Evolutionary conservation across 2,113 vertebrate genomes (phyloP), one percentile per base, ranked within the genome.

Genomic region (Festucalex cinctus): DNA sequence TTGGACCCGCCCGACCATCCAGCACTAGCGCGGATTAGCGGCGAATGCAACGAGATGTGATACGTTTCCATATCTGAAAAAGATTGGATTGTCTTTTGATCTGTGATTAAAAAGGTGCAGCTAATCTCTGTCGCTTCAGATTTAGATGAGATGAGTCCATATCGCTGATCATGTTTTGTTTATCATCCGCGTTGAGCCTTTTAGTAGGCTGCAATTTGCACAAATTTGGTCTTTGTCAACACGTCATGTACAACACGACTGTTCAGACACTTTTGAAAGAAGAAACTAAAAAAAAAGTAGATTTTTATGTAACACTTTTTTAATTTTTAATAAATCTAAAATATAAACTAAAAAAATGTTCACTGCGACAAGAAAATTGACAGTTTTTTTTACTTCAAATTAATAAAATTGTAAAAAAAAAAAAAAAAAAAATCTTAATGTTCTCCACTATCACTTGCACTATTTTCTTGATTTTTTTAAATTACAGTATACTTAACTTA

Each of bases 51-150:
- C 76, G 76, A 54, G 68, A 51, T 71, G 77, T 66, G 71, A 57
- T 73, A 48, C 75, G 60, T 70, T 64, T 64, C 36, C 64, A 67
- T 57, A 28, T 43, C 53, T 64, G 49, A 67, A 86, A 84, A 64
- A 74, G 79, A 83, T 82, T 32, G 74, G 82, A 60, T 37, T 60
- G 78, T 73, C 76, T 70, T 83, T 62, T 82, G 56, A 65, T 70
- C 58, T 22, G 14, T 76, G 77, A 82, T 86, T 84, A 85, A 54
- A n/a, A 10, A 80, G 16, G 72, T n/a, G 28, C n/a, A 1, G 26
- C 17, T 48, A 32, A 24, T 0, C 20, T 66, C 39, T 16, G 70
- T 59, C 0, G 59, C 59, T 65, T 68, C 46, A 3, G 6, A 7
- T 22, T 35, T 57, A 22, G 9, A 16, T 44, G 43, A 14, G 43